phyloP scores from a whole-genome alignment of 2,888 invertebrate species.

The Sarcophaga variegata region DNA sequence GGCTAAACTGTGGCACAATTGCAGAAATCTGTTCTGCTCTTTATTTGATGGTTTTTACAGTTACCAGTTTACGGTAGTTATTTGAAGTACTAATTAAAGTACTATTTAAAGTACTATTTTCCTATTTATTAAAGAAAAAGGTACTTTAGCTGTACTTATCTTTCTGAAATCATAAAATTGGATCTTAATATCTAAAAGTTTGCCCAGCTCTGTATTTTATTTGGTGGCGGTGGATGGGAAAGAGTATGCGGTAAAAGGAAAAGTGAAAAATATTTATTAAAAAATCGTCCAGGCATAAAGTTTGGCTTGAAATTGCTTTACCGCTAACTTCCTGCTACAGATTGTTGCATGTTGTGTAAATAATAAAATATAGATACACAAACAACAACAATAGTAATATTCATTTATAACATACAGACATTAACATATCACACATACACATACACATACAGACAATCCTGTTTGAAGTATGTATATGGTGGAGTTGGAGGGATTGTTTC shows the following conservation, averaged over 20 bases:
- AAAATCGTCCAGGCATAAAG: conserved; percentile 53
- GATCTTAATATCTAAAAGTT: neutral
- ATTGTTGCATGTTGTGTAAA: conserved; percentile 56
- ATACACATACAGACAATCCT: neutral
- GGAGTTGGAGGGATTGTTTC: too few relatives aligned
- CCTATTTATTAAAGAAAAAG: too few relatives aligned
- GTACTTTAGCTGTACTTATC: too few relatives aligned
- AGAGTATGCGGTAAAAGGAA: neutral
- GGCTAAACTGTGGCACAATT: neutral
- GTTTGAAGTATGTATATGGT: too few relatives aligned
- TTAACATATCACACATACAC: neutral
- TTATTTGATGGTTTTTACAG: too few relatives aligned
- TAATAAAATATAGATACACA: conserved; percentile 8
- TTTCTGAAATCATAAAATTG: too few relatives aligned
- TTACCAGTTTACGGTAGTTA: too few relatives aligned
- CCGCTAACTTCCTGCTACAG: conserved; percentile 53
- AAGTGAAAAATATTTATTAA: conserved; percentile 33
- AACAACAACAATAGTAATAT: conserved; percentile 8
- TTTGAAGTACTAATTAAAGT: too few relatives aligned
- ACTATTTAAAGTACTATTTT: too few relatives aligned
- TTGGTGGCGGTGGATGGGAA: neutral
- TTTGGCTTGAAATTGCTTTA: conserved; percentile 61
- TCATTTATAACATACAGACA: conserved; percentile 23
- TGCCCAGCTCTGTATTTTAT: conserved; percentile 7
- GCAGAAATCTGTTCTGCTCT: too few relatives aligned